Evolutionary conservation across 2,888 invertebrate genomes (phyloP).

Genomic region (Eueremaeus valkanovi): DNA sequence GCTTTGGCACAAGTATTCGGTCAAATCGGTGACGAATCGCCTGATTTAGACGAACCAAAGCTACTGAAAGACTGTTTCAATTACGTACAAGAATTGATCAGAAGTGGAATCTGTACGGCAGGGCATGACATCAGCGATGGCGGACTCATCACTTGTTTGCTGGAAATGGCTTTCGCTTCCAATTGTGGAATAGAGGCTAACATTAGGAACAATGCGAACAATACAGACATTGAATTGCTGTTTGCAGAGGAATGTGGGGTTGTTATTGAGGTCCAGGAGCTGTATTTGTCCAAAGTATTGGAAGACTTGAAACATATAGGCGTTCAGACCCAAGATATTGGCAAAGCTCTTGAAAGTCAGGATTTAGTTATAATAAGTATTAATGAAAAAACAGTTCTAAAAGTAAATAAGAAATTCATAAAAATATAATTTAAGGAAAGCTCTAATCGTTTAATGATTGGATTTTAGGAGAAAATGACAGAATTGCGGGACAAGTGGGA

Average conservation of each 20-base stretch:
- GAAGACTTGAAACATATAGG: constrained; percentile 60
- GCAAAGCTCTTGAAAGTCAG: constrained; percentile 51
- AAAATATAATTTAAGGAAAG: not conserved
- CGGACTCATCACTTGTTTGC: constrained; percentile 77
- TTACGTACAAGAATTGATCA: constrained; percentile 75
- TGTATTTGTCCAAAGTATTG: constrained; percentile 60
- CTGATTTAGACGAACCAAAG: constrained; percentile 71
- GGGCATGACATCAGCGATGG: constrained; percentile 98
- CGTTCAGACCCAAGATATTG: constrained; percentile 66
- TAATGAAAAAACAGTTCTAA: constrained; percentile 61
- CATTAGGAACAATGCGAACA: constrained; percentile 32
- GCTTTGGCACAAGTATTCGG: constrained; percentile 85
- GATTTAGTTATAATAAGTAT: constrained; percentile 56
- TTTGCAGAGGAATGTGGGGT: constrained; percentile 84
- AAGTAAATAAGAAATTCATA: constrained; percentile 50
- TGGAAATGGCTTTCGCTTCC: constrained; percentile 97
- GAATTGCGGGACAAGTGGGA: constrained; percentile 83
- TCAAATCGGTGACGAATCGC: constrained; percentile 72
- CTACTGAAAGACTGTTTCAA: constrained; percentile 71
- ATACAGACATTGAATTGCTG: constrained; percentile 60
- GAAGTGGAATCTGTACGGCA: constrained; percentile 66
- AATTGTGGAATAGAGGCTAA: constrained; percentile 66
- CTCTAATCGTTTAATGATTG: too few relatives aligned
- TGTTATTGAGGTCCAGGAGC: constrained; percentile 66
- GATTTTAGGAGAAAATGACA: constrained; percentile 57